phyloP scores from a whole-genome alignment of 2,888 invertebrate species.

The Lasioglossum marginatum region DNA sequence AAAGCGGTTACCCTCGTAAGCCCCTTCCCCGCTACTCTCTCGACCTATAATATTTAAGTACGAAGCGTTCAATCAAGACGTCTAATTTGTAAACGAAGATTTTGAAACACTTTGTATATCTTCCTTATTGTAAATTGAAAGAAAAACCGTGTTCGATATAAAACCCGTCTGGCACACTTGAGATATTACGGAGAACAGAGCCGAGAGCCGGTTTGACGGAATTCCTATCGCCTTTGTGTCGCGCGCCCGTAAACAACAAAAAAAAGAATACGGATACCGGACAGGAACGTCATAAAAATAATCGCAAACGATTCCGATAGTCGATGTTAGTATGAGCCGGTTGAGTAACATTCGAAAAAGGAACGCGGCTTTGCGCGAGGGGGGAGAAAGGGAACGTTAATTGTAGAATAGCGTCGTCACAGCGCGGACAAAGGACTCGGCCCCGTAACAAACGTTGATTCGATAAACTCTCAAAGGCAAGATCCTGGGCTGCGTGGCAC shows the following conservation, averaged over 20 bases:
- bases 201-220: not conserved
- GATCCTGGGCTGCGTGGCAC: constrained; percentile 24
- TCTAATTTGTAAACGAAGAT: not conserved
- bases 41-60: not conserved
- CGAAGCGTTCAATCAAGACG: not conserved
- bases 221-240: not conserved
- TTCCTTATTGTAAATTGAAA: not conserved
- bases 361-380: not conserved
- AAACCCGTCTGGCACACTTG: not conserved
- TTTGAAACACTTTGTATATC: too few species aligned
- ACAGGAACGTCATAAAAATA: not conserved
- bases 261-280: not conserved
- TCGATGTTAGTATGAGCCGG: not conserved
- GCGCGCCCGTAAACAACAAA: not conserved
- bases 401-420: constrained; percentile 35
- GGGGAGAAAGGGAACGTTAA: constrained; percentile 56
- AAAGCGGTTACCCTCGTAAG: not conserved
- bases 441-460: constrained; percentile 64
- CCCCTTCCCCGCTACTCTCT: not conserved
- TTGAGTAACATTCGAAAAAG: not conserved
- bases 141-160: not conserved
- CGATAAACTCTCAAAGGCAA: constrained; percentile 68
- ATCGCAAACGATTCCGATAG: not conserved
- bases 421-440: constrained; percentile 8
- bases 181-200: not conserved